Base-by-base conservation (phyloP, 2,888 invertebrate genomes). In the Macrosiphum euphorbiae region DNA sequence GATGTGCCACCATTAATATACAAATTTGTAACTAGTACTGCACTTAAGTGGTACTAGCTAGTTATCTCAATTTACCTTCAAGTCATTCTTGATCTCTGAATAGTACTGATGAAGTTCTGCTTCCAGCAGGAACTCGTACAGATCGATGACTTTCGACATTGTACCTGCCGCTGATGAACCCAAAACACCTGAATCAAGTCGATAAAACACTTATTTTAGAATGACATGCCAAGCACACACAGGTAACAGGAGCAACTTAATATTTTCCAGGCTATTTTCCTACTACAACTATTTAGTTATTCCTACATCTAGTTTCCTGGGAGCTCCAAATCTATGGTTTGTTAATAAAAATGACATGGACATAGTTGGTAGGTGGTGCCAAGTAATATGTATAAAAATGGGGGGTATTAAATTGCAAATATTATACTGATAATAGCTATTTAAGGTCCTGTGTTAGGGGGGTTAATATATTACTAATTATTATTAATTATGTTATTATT, bases 61-160 rank as follows among this genome's bases (percentile, higher is more conserved):
- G 24, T 58, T 47, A 20, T 44, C 61, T 28, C 86, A 86, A 94
- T 91, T 95, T 94, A 96, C 96, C 97, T 99, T 99, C 95, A 99
- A 96, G 95, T 98, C 98, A 95, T 98, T 98, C 96, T 98, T 98
- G 96, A 96, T 96, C 26, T 96, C 96, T 94, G 96, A 96, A 96
- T 98, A 98, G 96, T 99, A 99, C 96, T 99, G 99, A 95, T 98
- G 98, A 92, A 99, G 97, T 96, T 99, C 99, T 88, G 99, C 98
- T 96, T 99, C 99, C 95, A 98, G 97, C 95, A 99, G 97, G 96
- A 99, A 99, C 96, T 98, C 99, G 96, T 98, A 98, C 95, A 98
- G 86, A 87, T 94, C 94, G 1, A 94, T 94, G 28, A 67, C 94
- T 90, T 90, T 94, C 3, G 94, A 94, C 94, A 94, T 94, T 41